phyloP scores from a whole-genome alignment of 2,113 vertebrate genomes.

The Pantherophis guttatus region DNA sequence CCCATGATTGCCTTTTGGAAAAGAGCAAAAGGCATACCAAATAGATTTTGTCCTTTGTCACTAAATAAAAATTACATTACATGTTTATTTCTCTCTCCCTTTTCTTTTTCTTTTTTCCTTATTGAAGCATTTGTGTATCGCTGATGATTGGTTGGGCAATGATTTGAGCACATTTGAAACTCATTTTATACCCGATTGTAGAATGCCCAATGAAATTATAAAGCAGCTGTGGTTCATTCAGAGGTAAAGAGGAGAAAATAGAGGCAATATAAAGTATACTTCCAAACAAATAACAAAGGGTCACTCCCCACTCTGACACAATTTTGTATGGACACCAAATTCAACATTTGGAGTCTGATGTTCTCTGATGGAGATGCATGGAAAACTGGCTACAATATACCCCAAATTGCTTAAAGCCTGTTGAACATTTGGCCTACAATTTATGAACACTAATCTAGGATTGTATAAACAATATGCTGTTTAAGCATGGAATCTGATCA shows the following conservation, averaged over 20 bases:
- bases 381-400: not conserved
- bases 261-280: slow-evolving; percentile 27
- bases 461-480: slow-evolving; percentile 15
- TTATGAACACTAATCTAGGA: slow-evolving; percentile 16
- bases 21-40: not conserved
- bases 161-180: slow-evolving; percentile 6
- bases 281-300: slow-evolving; percentile 13
- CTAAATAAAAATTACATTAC: not conserved
- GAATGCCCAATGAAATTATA: slow-evolving; percentile 31
- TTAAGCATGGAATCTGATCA: not conserved
- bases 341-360: slow-evolving; percentile 13
- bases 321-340: slow-evolving; percentile 14
- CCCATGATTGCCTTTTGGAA: not conserved
- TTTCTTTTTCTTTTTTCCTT: not conserved
- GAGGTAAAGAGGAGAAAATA: slow-evolving; percentile 41
- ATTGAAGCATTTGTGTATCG: not conserved
- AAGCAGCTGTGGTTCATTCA: slow-evolving; percentile 21
- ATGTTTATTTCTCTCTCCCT: not conserved
- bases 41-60: not conserved
- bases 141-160: not conserved
- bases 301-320: not conserved
- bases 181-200: not conserved
- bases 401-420: not conserved
- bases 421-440: fast-evolving
- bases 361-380: not conserved